phyloP scores from a whole-genome alignment of 2,797 vertebrate species.

The Helarctos malayanus region DNA sequence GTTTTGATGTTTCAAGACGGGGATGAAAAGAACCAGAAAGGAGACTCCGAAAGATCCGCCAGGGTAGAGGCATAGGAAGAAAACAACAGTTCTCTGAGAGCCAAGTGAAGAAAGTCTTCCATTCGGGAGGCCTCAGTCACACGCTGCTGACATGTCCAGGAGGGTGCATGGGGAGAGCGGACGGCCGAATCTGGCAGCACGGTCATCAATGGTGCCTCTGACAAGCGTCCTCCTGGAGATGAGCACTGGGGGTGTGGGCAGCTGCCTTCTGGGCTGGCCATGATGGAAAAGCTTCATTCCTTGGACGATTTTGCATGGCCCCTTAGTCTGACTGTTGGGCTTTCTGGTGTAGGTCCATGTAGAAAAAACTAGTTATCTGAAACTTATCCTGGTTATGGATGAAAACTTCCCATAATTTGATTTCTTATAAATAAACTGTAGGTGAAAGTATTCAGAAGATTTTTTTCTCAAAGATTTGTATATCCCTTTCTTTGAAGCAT shows the following conservation, averaged over 20 bases:
- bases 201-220: fast-evolving
- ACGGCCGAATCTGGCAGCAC: neutral
- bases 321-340: neutral
- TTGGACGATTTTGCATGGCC: neutral
- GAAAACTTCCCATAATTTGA: neutral
- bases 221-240: neutral
- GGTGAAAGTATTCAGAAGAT: neutral
- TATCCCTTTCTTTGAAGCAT: neutral
- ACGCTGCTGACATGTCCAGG: too few relatives aligned
- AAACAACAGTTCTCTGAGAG: neutral
- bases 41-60: neutral
- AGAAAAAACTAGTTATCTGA: neutral
- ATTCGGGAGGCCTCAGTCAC: neutral
- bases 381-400: neutral
- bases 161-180: neutral
- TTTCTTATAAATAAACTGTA: neutral
- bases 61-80: neutral
- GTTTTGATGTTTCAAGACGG: neutral
- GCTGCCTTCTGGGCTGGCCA: neutral
- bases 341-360: neutral
- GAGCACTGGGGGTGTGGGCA: too few relatives aligned
- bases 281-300: neutral
- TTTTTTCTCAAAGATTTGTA: neutral
- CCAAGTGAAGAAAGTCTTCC: neutral
- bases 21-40: neutral